Base-by-base conservation (phyloP, 2,797 vertebrate genomes). In the Hoplostethus atlanticus region DNA sequence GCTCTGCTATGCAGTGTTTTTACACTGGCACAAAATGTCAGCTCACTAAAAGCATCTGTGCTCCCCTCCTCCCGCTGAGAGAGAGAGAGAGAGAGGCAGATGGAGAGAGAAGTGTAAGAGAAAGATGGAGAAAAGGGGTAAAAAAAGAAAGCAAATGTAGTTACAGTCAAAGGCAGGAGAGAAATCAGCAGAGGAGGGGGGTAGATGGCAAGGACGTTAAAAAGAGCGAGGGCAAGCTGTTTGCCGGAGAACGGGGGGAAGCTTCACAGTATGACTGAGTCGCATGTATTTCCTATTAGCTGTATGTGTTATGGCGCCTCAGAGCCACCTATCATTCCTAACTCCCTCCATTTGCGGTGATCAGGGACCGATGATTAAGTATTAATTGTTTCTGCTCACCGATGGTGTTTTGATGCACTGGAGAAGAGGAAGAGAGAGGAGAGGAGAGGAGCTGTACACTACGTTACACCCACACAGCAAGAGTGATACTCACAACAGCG, bases 21-120 rank as follows among this genome's bases (percentile, higher is more conserved):
- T 86, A 80, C 76, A 65, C 83, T 68, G 83, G 81, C 88, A 83
- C 86, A 89, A 93, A 93, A 94, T 93, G 92, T 93, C 92, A 94
- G 84, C 85, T 59, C 64, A 5, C 91, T 93, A 88, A 93, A 91
- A 92, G 90, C 89, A 84, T 90, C 88, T 87, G 84, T 70, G 85
- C 81, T 80, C 77, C 62, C 67, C 44, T 78, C 76, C 48, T 58
- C 77, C 79, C 53, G 77, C 89, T 86, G 87, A 57, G 89, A 77
- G n/a, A 30, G 74, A 53, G 44, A 58, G 16, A 46, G 77, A 59
- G 72, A 3, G 12, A 40, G 15, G 5, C 55, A 21, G 30, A 36
- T 56, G 30, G 11, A 11, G 61, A 71, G 40, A 62, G 64, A 62
- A 34, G 34, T 34, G 40, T 17, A 13, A 6, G 67, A 60, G 69